Evolutionary conservation across 2,113 vertebrate genomes (phyloP), one percentile per base, ranked within the genome.

Genomic region (Percina caprodes): DNA sequence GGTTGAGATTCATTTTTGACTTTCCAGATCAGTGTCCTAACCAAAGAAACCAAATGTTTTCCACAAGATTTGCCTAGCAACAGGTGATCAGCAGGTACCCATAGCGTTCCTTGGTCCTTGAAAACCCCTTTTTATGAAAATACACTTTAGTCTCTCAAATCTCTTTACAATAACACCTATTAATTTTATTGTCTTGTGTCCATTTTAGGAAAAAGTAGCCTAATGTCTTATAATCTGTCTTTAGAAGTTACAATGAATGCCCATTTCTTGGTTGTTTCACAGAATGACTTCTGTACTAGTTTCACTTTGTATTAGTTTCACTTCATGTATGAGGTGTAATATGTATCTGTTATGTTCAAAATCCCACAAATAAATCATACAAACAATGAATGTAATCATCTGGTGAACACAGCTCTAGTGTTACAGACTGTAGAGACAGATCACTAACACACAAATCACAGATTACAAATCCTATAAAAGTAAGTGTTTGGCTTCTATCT

Each of bases 1-100:
- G 49, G 26, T n/a, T 42, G 42, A 63, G 39, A 59, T 68, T 76
- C 8, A 65, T 61, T 71, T 45, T 63, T n/a, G 33, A 80, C 39
- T 80, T 86, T 55, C 24, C 46, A 60, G 3, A 75, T 48, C 24
- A 71, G 42, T 48, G 8, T 68, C 59, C 49, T 6, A 60, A 48
- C 24, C 45, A 61, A 62, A 76, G 45, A 76, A 52, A 65, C 18
- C 19, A 63, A 83, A 63, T 33, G 14, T 15, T 8, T 45, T 33
- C 14, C 45, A 11, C 14, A 26, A 42, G 14, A 49, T 83, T 52
- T 89, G 68, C 90, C 88, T 75, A 48, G 82, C 72, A 89, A 93
- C 90, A 89, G 23, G 52, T 90, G 87, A 90, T 75, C 56, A 30
- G 30, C 15, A 55, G 14, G 3, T 9, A 33, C 71, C 33, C 55